Evolutionary conservation across 2,113 vertebrate genomes (phyloP).

Genomic region (Pteruthius melanotis): DNA sequence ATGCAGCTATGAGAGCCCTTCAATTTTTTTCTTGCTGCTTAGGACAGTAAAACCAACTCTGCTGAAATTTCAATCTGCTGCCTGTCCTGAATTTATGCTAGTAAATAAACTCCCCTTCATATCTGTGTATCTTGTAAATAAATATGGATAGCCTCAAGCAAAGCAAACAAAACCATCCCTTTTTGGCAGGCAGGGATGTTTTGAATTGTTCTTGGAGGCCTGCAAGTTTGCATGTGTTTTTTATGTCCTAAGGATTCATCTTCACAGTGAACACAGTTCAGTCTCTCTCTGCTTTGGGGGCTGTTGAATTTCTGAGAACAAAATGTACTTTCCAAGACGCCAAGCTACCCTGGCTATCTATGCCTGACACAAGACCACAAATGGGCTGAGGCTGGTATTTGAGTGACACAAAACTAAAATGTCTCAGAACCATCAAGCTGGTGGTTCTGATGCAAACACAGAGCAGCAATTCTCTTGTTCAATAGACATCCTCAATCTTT

Average conservation of each 20-base stretch:
- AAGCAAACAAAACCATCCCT: not conserved
- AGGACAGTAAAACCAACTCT: not conserved
- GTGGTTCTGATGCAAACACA: not conserved
- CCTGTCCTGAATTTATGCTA: not conserved
- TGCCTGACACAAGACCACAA: not conserved
- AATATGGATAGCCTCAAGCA: not conserved
- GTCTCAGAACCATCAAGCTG: not conserved
- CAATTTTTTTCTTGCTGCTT: not conserved
- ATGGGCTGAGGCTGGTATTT: not conserved
- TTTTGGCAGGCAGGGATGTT: conserved; percentile 14
- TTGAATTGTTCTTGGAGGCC: conserved; percentile 10
- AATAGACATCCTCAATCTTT: not conserved
- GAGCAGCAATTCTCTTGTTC: not conserved
- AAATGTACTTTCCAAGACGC: not conserved
- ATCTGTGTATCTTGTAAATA: conserved; percentile 16
- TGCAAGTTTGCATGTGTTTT: conserved; percentile 1
- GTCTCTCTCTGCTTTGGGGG: not conserved
- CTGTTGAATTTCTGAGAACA: not conserved
- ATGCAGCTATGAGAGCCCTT: not conserved
- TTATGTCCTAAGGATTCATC: not conserved
- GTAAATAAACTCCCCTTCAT: not conserved
- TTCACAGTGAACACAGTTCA: not conserved
- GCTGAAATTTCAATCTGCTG: not conserved
- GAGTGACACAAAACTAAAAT: not conserved
- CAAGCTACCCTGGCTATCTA: not conserved